These are phyloP conservation scores for Clarias platycephalus DNA, from an alignment of 2,797 vertebrate genomes.

Conservation along the genomic window DNA sequence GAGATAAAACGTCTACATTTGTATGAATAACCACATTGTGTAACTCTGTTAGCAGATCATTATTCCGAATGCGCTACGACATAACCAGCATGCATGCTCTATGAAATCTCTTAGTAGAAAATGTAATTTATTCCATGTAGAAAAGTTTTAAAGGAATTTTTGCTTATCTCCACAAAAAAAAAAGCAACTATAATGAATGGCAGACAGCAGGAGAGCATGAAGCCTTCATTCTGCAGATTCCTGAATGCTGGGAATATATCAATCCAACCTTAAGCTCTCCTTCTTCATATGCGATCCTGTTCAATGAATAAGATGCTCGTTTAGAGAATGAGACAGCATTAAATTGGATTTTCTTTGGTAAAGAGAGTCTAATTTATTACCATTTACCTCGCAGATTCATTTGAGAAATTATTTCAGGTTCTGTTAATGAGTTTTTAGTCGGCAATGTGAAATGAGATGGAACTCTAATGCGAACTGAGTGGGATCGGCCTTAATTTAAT, in stretches of 20 bases:
- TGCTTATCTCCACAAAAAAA: neutral
- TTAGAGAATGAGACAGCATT: constrained; percentile 73
- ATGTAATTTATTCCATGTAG: neutral
- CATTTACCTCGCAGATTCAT: constrained; percentile 77
- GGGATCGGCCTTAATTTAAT: constrained; percentile 69
- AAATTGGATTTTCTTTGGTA: constrained; percentile 73
- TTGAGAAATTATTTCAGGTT: constrained; percentile 72
- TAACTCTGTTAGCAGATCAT: neutral
- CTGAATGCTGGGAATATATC: constrained; percentile 61
- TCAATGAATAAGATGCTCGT: constrained; percentile 73
- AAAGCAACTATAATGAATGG: constrained; percentile 23
- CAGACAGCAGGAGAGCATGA: constrained; percentile 24
- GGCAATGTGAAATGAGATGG: constrained; percentile 71
- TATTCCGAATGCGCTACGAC: neutral
- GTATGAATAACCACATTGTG: neutral
- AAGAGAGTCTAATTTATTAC: constrained; percentile 75
- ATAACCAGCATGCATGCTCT: neutral
- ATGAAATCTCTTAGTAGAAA: neutral
- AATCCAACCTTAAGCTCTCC: constrained; percentile 56
- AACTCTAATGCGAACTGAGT: constrained; percentile 67
- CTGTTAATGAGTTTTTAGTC: constrained; percentile 73
- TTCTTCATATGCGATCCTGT: constrained; percentile 60
- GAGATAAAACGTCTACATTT: neutral
- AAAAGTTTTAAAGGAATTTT: constrained; percentile 2
- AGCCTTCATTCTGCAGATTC: constrained; percentile 34